Conservation (phyloP, 2,113 vertebrate species). For the Tricholaema leucomelas region DNA sequence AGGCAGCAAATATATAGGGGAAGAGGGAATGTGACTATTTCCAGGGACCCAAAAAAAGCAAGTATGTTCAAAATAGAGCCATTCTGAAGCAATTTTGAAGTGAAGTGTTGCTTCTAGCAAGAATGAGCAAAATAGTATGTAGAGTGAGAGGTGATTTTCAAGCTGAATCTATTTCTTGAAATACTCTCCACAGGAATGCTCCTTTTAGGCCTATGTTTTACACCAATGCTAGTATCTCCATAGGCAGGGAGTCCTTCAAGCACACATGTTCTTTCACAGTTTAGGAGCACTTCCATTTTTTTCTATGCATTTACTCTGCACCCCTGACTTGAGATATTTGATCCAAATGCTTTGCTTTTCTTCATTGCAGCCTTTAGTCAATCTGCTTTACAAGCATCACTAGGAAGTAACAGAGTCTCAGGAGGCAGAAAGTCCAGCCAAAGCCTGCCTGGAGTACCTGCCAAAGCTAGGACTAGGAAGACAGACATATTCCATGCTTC, state of each 20-base stretch:
- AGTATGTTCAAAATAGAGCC: neutral
- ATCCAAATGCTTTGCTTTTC: neutral
- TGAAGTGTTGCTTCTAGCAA: neutral
- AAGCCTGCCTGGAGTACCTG: neutral
- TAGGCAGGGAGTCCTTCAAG: neutral
- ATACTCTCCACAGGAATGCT: neutral
- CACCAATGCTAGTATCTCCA: neutral
- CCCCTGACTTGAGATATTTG: neutral
- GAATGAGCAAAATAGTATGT: slow-evolving; percentile 11
- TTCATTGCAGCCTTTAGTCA: neutral
- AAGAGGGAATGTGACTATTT: neutral
- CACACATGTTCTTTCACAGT: neutral
- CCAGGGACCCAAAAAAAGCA: neutral
- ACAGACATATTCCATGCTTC: neutral
- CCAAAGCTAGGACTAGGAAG: neutral
- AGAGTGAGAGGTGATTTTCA: slow-evolving; percentile 25
- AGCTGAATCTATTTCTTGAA: slow-evolving; percentile 15
- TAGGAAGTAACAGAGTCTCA: neutral
- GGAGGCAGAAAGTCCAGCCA: neutral
- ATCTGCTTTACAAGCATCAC: neutral
- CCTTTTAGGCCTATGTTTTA: slow-evolving; percentile 26
- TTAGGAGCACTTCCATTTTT: slow-evolving; percentile 27
- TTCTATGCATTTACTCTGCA: neutral
- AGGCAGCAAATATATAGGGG: neutral
- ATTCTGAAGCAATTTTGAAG: neutral